Evolutionary conservation across 2,797 vertebrate genomes (phyloP), one percentile per base, ranked within the genome.

Genomic region (Microchirus variegatus): DNA sequence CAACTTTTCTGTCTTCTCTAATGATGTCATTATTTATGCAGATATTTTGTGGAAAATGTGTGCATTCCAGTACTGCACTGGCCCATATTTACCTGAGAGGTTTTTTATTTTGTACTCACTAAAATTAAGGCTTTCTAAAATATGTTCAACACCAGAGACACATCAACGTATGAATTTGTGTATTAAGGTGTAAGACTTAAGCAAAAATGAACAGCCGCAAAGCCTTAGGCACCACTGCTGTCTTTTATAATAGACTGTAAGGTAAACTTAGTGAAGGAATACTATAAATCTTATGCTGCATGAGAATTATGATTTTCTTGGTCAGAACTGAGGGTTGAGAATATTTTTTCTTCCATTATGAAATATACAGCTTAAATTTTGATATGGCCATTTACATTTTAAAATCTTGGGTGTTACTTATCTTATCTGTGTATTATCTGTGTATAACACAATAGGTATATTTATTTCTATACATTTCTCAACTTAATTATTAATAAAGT

Each of bases 41-140:
- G 18, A 12, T 22, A 4, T 35, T 50, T 51, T 36, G 16, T 60
- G 16, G 3, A 10, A 15, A 15, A 14, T 14, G 13, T 40, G 41
- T 17, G 12, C 38, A 41, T 17, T 6, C 36, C 40, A 10, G 38
- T 12, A 14, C n/a, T 41, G 18, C 16, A 15, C 10, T 10, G 16
- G 2, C 4, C 11, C 51, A 0, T 3, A 10, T 37, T 40, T 7
- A 5, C 10, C 43, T 16, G 1, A 52, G 42, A 42, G 11, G 11
- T 53, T 50, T 9, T 9, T 17, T 12, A 2, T 36, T 59, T 17
- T 10, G 38, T 40, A 2, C 12, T 13, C 38, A 40, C 12, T 19
- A 47, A 26, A 55, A 50, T 12, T 22, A 19, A 49, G 17, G 18
- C 11, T 16, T 50, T 31, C 56, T 48, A 12, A 61, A 19, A 56